Evolutionary conservation across 1,140 invertebrate species (phyloP).

Genomic region (Aphis craccivora): DNA sequence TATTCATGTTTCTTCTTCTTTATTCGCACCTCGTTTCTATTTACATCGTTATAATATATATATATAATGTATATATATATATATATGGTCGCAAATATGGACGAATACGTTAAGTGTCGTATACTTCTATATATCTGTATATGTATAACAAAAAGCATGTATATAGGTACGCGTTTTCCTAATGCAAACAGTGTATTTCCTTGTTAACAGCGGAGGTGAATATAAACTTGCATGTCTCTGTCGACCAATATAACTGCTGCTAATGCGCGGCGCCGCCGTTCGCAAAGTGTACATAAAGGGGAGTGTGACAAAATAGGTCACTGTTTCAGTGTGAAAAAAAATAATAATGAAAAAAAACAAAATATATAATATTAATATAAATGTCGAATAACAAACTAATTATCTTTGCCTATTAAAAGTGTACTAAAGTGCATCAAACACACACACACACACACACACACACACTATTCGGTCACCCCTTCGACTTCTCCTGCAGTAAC

Average conservation of each 20-base stretch:
- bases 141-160: not conserved
- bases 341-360: constrained; percentile 1
- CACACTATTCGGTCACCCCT: not conserved
- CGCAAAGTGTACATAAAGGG: constrained; percentile 28
- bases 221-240: constrained; percentile 23
- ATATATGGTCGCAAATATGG: not conserved
- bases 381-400: constrained; percentile 24
- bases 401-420: constrained; percentile 28
- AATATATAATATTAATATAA: not conserved
- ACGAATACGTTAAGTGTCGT: not conserved
- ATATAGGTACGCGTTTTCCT: not conserved
- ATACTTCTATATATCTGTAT: not conserved
- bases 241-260: not conserved
- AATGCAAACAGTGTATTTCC: constrained; percentile 25
- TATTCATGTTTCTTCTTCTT: not conserved
- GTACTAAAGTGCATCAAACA: not conserved
- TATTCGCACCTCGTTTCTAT: not conserved
- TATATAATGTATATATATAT: not conserved
- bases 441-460: not conserved
- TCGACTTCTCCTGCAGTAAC: not conserved
- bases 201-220: not conserved
- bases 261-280: not conserved
- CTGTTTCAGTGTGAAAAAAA: constrained; percentile 20
- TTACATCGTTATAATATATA: not conserved
- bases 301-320: constrained; percentile 37